These are phyloP conservation scores for Tribolium madens DNA, from an alignment of 1,140 invertebrate genomes.

Conservation along the genomic window DNA sequence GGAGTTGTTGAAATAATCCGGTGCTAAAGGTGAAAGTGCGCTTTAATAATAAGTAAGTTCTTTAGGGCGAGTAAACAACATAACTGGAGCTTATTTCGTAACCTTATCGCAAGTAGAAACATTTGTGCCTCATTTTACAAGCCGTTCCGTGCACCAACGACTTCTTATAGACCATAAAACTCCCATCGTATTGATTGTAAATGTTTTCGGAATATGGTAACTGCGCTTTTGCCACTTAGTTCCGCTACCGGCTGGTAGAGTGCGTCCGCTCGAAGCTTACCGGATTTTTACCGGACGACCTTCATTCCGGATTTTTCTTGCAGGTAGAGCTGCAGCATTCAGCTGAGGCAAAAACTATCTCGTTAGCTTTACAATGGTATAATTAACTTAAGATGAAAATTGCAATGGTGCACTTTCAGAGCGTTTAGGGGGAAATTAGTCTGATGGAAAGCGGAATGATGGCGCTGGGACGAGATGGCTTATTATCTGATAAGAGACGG, in stretches of 20 bases:
- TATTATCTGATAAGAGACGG: neutral
- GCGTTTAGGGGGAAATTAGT: neutral
- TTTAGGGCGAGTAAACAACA: conserved; percentile 59
- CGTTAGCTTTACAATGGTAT: conserved; percentile 12
- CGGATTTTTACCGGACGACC: conserved; percentile 30
- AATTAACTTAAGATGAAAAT: conserved; percentile 24
- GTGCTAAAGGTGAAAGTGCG: conserved; percentile 25
- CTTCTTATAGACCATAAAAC: conserved; percentile 66
- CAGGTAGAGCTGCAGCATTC: conserved; percentile 28
- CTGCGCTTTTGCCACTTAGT: conserved; percentile 48
- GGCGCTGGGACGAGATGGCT: neutral
- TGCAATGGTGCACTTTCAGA: neutral
- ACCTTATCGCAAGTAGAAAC: conserved; percentile 62
- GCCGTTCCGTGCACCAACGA: conserved; percentile 62
- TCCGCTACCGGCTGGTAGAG: conserved; percentile 57
- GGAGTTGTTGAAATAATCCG: neutral
- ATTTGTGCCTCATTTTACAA: conserved; percentile 64
- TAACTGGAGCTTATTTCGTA: conserved; percentile 61
- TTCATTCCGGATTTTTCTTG: conserved; percentile 35
- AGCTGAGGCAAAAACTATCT: conserved; percentile 5
- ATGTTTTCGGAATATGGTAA: conserved; percentile 58
- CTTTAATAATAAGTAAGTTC: conserved; percentile 39
- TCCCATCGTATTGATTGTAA: conserved; percentile 67
- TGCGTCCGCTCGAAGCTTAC: conserved; percentile 39
- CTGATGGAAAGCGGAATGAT: neutral